These are phyloP conservation scores for Atrichornis clamosus DNA, from an alignment of 2,113 vertebrate genomes.

Conservation along the genomic window DNA sequence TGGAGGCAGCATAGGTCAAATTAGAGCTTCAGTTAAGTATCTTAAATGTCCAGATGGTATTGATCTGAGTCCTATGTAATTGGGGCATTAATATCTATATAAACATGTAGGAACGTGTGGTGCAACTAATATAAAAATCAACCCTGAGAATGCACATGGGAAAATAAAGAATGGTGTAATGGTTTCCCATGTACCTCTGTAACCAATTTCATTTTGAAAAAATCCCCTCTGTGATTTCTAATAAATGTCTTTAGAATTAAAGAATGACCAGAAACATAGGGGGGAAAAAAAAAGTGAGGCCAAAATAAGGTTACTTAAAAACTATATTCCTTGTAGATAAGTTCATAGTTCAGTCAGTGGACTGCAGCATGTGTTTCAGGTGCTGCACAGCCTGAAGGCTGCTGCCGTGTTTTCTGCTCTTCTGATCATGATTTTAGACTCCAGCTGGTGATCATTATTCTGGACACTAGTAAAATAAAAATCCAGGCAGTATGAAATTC, in stretches of 20 bases:
- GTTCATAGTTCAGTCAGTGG: background rate
- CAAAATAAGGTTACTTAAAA: background rate
- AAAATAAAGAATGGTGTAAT: constrained; percentile 10
- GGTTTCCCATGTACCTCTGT: background rate
- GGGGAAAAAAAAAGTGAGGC: background rate
- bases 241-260: background rate
- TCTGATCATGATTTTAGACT: constrained; percentile 5
- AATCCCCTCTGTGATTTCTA: background rate
- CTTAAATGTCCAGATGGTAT: constrained; percentile 63
- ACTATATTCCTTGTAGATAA: background rate
- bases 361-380: background rate
- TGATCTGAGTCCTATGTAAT: constrained; percentile 46
- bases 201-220: background rate
- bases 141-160: background rate
- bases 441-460: constrained; percentile 31
- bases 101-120: background rate
- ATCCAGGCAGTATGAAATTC: background rate
- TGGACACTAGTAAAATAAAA: background rate
- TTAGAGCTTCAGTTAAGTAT: constrained; percentile 43
- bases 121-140: constrained; percentile 31
- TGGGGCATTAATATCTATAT: constrained; percentile 26
- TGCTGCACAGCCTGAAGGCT: background rate
- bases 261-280: background rate
- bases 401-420: background rate
- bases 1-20: constrained; percentile 38